Percentiles rank a stretch among this genome's conserved stretches.
Evolutionary conservation across 2,797 vertebrate genomes (phyloP).

Genomic region (Fundulus diaphanus): DNA sequence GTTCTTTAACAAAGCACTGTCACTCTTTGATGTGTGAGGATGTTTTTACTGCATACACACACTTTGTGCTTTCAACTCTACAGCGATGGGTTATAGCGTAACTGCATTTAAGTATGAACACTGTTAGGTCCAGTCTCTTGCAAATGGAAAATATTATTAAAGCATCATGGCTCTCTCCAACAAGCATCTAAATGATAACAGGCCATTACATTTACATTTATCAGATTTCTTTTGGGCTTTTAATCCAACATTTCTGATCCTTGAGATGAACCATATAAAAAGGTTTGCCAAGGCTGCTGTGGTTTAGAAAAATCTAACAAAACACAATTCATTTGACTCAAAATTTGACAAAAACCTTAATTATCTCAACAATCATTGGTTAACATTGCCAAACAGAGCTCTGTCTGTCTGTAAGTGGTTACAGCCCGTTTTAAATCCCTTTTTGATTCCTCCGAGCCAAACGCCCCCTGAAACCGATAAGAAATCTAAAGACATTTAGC

Average conservation of each 20-base stretch:
- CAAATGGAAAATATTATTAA: background rate
- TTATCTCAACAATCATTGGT: background rate
- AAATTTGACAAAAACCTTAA: background rate
- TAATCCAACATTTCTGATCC: background rate
- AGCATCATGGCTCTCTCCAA: background rate
- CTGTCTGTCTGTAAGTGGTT: background rate
- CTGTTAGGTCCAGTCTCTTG: background rate
- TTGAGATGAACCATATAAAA: background rate
- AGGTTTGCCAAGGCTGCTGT: background rate
- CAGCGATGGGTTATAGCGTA: too few relatives aligned
- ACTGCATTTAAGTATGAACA: too few relatives aligned
- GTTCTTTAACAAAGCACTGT: slow-evolving; percentile 12
- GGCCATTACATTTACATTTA: background rate
- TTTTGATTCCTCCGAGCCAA: background rate
- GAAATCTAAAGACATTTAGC: background rate
- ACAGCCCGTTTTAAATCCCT: background rate
- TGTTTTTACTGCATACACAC: too few relatives aligned
- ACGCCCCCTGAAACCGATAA: background rate
- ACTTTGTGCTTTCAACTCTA: too few relatives aligned
- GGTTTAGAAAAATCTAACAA: background rate
- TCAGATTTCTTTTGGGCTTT: too few relatives aligned
- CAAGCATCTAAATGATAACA: background rate
- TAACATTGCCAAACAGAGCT: background rate
- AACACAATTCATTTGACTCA: background rate
- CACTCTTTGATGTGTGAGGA: slow-evolving; percentile 22